These are phyloP conservation scores for Poeciliopsis gracilis DNA, from an alignment of 2,797 vertebrate genomes.

Conservation along the genomic window DNA sequence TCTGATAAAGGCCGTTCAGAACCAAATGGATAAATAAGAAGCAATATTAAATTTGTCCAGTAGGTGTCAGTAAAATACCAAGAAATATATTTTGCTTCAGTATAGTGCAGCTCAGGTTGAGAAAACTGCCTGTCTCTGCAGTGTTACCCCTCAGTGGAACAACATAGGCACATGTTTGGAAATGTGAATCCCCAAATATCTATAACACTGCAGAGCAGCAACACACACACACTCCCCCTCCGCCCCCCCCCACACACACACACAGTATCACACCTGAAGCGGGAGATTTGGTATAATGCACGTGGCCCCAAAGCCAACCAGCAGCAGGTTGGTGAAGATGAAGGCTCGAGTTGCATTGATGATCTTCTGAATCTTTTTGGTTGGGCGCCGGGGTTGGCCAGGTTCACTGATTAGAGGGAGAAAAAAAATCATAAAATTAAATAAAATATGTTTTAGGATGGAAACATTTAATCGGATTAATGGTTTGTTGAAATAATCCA, in stretches of 20 bases:
- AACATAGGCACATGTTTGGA: conserved; percentile 71
- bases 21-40: conserved; percentile 21
- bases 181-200: conserved; percentile 20
- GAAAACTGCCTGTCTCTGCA: conserved; percentile 52
- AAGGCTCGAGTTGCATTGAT: conserved; percentile 93
- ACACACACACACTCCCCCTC: not conserved
- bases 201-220: not conserved
- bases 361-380: conserved; percentile 93
- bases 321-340: conserved; percentile 92
- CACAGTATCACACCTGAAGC: conserved; percentile 83
- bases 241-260: not conserved
- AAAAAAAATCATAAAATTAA: not conserved
- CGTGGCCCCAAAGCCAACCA: conserved; percentile 92
- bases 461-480: too few relatives aligned
- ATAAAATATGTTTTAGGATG: not conserved
- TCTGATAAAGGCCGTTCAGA: conserved; percentile 29
- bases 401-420: conserved; percentile 77
- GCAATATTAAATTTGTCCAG: conserved; percentile 47
- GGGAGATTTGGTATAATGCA: conserved; percentile 90
- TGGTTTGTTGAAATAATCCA: too few relatives aligned
- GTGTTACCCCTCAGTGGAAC: conserved; percentile 16
- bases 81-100: conserved; percentile 32
- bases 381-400: conserved; percentile 85
- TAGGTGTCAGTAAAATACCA: conserved; percentile 51
- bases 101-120: conserved; percentile 38